These are phyloP conservation scores for Archilochus colubris DNA, from an alignment of 2,113 vertebrate species.

Conservation along the genomic window DNA sequence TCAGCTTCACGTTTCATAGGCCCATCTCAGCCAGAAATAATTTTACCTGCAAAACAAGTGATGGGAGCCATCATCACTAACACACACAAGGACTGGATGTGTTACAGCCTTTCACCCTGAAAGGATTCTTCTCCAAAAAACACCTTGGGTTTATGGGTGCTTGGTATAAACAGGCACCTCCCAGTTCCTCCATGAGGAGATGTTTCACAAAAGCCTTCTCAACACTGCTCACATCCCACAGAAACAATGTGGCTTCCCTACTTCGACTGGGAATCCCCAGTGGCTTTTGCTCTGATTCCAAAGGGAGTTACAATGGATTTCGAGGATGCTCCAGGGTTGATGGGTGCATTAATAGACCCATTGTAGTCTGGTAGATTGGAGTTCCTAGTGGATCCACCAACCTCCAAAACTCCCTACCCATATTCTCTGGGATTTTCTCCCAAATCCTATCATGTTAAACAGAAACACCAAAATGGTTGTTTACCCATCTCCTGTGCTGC, in stretches of 20 bases:
- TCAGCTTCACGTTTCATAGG: background rate
- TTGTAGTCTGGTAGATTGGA: no score
- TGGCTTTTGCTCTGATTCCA: background rate
- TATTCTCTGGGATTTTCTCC: background rate
- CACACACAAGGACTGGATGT: rapidly evolving
- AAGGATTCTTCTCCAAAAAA: background rate
- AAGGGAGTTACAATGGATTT: background rate
- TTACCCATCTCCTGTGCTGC: background rate
- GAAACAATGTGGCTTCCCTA: background rate
- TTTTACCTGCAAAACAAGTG: background rate
- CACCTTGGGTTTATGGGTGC: background rate
- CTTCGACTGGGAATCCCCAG: background rate
- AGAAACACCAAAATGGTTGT: background rate
- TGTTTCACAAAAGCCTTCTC: background rate
- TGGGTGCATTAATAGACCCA: background rate
- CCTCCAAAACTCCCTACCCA: rapidly evolving
- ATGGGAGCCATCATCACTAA: background rate
- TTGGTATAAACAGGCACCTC: background rate
- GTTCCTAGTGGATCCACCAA: background rate
- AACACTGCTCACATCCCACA: background rate
- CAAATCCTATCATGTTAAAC: background rate
- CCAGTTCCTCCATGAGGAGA: background rate
- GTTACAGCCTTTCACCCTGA: background rate
- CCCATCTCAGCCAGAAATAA: background rate
- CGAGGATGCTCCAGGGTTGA: background rate